Conservation (phyloP, 2,113 vertebrate genomes). For the Chionis minor region DNA sequence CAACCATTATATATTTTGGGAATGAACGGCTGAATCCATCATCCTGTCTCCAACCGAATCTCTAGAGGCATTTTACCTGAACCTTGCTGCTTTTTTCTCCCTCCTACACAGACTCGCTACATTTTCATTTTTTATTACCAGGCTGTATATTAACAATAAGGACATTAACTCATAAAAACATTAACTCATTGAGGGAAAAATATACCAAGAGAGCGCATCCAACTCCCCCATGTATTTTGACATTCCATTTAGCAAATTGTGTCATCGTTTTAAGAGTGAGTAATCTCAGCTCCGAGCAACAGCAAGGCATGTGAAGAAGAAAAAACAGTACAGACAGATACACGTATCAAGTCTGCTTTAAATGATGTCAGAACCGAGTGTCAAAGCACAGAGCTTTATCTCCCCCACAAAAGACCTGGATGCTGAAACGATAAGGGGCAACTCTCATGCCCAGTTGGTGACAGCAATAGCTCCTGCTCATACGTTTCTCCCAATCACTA, state of each 20-base stretch:
- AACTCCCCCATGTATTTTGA: conserved; percentile 1
- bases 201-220: not conserved
- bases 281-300: conserved; percentile 10
- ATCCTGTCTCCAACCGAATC: not conserved
- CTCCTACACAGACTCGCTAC: not conserved
- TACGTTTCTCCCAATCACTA: not conserved
- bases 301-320: not conserved
- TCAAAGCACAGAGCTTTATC: not conserved
- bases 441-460: not conserved
- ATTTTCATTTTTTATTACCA: not conserved
- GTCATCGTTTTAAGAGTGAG: not conserved
- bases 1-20: not conserved
- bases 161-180: conserved; percentile 24
- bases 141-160: not conserved
- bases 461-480: not conserved
- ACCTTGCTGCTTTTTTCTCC: not conserved
- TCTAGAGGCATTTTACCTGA: conserved; percentile 23
- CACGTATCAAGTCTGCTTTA: not conserved
- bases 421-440: not conserved
- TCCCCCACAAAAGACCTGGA: not conserved
- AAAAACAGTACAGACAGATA: not conserved
- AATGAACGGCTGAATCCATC: conserved; percentile 40
- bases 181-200: conserved; percentile 7
- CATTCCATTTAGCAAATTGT: conserved; percentile 19
- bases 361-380: not conserved